Conservation (phyloP, 2,113 vertebrate species). For the Siniperca chuatsi region DNA sequence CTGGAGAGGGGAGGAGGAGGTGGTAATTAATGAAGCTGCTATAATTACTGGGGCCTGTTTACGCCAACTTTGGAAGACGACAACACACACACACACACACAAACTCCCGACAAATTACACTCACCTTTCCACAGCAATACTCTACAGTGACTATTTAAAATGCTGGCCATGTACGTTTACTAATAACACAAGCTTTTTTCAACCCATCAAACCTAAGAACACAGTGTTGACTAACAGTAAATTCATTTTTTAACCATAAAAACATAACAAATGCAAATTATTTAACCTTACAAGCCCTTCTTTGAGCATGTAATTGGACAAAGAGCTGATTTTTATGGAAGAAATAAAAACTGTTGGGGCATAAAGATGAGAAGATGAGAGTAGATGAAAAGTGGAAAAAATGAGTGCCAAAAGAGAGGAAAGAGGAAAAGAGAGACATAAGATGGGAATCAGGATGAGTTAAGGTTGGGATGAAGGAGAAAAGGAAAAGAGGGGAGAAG, state of each 20-base stretch:
- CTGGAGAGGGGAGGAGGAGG: conserved; percentile 52
- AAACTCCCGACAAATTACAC: conserved; percentile 17
- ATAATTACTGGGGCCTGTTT: conserved; percentile 75
- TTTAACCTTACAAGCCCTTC: conserved; percentile 30
- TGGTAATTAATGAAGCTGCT: conserved; percentile 79
- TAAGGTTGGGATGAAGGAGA: background rate
- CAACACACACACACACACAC: conserved; percentile 37
- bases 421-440: background rate
- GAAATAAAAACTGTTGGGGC: conserved; percentile 12
- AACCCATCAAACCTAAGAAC: conserved; percentile 27
- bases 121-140: conserved; percentile 50
- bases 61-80: conserved; percentile 62
- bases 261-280: conserved; percentile 40
- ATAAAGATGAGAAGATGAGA: background rate
- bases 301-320: conserved; percentile 29
- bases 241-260: conserved; percentile 4
- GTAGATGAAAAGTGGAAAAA: background rate
- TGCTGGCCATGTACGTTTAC: conserved; percentile 24
- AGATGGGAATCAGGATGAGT: background rate
- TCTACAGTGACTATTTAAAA: conserved; percentile 48
- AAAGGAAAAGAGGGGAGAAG: background rate
- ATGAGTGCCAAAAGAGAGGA: background rate
- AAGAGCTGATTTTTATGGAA: conserved; percentile 11
- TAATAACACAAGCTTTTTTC: conserved; percentile 51
- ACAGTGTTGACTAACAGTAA: conserved; percentile 5